Percentiles rank a stretch among this genome's conserved stretches.
phyloP scores from a whole-genome alignment of 2,888 invertebrate species.

The Rhagonycha fulva region DNA sequence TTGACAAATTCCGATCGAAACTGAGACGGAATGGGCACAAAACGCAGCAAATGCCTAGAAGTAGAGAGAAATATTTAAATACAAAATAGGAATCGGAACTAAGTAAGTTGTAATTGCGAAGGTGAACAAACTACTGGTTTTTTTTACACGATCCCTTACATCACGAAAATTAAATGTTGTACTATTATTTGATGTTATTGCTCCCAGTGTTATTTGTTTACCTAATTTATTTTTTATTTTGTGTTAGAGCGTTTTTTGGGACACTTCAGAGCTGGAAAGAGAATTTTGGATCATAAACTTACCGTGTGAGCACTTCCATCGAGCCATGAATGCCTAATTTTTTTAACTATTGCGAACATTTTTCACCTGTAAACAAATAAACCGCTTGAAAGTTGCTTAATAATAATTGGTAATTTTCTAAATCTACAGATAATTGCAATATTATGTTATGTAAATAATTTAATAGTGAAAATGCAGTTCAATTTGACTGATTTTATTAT shows the following conservation, averaged over 20 bases:
- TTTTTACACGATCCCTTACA: background rate
- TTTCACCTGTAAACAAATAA: background rate
- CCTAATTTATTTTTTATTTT: too few species aligned
- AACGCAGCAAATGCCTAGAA: slow-evolving; percentile 70
- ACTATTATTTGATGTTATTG: background rate
- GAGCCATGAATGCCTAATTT: background rate
- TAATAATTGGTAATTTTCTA: background rate
- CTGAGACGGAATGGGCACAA: slow-evolving; percentile 75
- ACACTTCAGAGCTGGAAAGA: too few species aligned
- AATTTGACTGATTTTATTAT: background rate
- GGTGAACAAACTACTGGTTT: background rate
- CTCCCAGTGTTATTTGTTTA: background rate
- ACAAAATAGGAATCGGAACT: background rate
- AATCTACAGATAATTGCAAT: background rate
- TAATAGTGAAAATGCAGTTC: background rate
- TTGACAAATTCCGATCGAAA: slow-evolving; percentile 76
- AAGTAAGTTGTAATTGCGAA: background rate
- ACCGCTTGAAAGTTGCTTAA: background rate
- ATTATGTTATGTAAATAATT: background rate
- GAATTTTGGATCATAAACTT: background rate
- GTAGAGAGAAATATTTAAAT: slow-evolving; percentile 10
- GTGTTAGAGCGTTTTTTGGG: too few species aligned
- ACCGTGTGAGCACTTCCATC: background rate
- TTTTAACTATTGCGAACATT: background rate
- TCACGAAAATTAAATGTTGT: background rate